These are phyloP conservation scores for Chelonia mydas DNA, from an alignment of 2,797 vertebrate species.

Conservation along the genomic window DNA sequence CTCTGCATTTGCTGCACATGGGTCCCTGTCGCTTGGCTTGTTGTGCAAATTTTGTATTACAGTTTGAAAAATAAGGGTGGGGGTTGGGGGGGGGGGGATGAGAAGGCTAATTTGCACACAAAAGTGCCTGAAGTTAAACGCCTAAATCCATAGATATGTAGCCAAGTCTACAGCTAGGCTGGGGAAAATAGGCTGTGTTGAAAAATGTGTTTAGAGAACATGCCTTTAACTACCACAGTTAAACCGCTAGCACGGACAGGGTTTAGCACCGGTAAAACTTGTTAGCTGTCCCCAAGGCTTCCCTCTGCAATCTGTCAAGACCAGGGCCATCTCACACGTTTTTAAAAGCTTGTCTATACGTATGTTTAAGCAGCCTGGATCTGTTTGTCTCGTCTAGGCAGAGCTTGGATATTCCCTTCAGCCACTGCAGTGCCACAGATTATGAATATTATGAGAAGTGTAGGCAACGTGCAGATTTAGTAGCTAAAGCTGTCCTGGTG, in stretches of 20 bases:
- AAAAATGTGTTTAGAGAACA: neutral
- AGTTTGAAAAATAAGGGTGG: neutral
- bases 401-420: neutral
- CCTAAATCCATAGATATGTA: neutral
- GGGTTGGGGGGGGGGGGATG: too few species aligned
- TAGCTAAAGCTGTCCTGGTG: neutral
- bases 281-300: neutral
- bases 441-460: rapidly evolving
- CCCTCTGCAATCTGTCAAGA: rapidly evolving
- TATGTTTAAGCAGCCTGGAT: neutral
- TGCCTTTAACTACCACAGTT: neutral
- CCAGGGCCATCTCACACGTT: neutral
- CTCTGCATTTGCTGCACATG: neutral
- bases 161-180: too few species aligned
- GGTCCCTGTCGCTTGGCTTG: neutral
- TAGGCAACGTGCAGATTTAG: neutral
- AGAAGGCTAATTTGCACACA: neutral
- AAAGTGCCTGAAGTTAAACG: neutral
- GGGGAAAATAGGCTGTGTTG: neutral
- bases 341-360: neutral
- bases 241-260: neutral
- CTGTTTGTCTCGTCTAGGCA: neutral
- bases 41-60: neutral
- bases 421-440: neutral
- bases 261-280: neutral